Evolutionary conservation across 2,888 invertebrate genomes (phyloP).

Genomic region (Hypomecis atomaria): DNA sequence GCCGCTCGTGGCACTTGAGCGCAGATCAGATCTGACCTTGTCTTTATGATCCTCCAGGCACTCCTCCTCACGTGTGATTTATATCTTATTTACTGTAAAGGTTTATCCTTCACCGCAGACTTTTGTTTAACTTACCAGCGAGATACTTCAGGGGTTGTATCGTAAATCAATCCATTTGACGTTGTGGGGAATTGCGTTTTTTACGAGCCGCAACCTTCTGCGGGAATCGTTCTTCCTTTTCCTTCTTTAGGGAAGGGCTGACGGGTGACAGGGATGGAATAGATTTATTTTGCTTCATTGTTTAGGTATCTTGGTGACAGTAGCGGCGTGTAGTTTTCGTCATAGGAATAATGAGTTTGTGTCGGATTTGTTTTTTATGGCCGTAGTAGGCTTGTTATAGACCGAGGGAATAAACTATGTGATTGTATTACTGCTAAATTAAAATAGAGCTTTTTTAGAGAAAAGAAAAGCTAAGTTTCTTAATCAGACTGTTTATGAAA

Average conservation of each 20-base stretch:
- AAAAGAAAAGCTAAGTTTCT: too few species aligned
- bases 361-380: slow-evolving; percentile 13
- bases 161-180: slow-evolving; percentile 75
- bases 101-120: slow-evolving; percentile 36
- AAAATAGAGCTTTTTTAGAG: too few species aligned
- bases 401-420: not conserved
- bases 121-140: slow-evolving; percentile 36
- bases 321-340: slow-evolving; percentile 31
- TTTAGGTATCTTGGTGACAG: slow-evolving; percentile 25
- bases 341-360: slow-evolving; percentile 16
- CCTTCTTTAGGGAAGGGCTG: slow-evolving; percentile 3
- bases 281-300: not conserved
- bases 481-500: too few species aligned
- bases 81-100: slow-evolving; percentile 32
- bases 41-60: slow-evolving; percentile 23
- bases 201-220: slow-evolving; percentile 49
- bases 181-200: slow-evolving; percentile 65
- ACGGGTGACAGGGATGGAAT: slow-evolving; percentile 33
- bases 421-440: too few species aligned
- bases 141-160: slow-evolving; percentile 59
- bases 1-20: not conserved
- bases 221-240: slow-evolving; percentile 13
- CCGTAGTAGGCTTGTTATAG: not conserved
- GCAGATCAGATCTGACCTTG: slow-evolving; percentile 9
- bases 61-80: slow-evolving; percentile 24